Evolutionary conservation across 2,113 vertebrate species (phyloP), one percentile per base, ranked within the genome.

Genomic region (Bungarus multicinctus): DNA sequence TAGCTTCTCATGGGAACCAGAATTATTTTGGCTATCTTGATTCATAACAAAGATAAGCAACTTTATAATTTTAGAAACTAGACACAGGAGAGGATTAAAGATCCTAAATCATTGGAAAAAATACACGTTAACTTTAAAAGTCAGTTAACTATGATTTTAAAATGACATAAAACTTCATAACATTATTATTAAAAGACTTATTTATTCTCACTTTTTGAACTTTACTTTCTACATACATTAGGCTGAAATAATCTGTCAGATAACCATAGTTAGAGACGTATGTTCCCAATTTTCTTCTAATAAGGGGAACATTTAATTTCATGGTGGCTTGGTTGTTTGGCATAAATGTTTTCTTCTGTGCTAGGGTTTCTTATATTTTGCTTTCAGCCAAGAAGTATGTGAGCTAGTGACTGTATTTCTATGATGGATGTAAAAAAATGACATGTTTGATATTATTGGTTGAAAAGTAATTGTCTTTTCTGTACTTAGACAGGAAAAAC

Each of bases 381-480:
- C 96, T 94, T 94, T 91, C 94, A 95, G 95, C 94, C 94, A 96
- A 93, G 94, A 95, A 95, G 92, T 96, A 96, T 92, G 93, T 95
- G 95, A 97, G 95, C 95, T 95, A 96, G 95, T 27, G 34, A 30
- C 55, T 91, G 55, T 34, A 18, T 54, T 89, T 89, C 39, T 95
- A 93, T 39, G 94, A 94, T 94, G 95, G 96, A 97, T 96, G 91
- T 94, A 95, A 95, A 64, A 52, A 69, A 96, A 94, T 94, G 94
- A 96, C 95, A 97, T 2, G 92, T 93, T 85, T 97, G 96, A 94
- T 93, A 96, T 93, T 94, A 94, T 95, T 96, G 91, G 94, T 94
- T 95, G 94, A 94, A 92, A 94, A 94, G 93, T 93, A 94, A 96
- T 93, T 95, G 95, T 96, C 94, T 95, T 93, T 27, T 60, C 86